Evolutionary conservation across 2,888 invertebrate genomes (phyloP), one percentile per base, ranked within the genome.

Genomic region (Pammene aurita): DNA sequence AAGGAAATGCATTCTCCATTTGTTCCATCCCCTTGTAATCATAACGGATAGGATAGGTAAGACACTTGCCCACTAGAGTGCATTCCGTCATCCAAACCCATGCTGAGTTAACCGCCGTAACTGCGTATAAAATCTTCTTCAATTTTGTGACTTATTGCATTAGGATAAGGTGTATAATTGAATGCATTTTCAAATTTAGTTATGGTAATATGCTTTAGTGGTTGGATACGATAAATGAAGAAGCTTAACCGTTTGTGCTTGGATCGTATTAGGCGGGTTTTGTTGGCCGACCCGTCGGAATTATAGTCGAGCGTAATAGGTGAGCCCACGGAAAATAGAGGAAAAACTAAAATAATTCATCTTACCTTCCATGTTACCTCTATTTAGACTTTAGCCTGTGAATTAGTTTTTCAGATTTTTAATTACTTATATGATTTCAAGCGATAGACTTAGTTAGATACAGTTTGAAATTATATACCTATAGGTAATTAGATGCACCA

Each of bases 31-130:
- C 52, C 48, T 48, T 56, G 16, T 50, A 46, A 62, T 67, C 61
- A 67, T 67, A 55, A 62, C 42, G 54, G 58, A 58, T 64, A 64
- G 68, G 50, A 46, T 42, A 48, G 54, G 50, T 57, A 46, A 26
- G 67, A 16, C 38, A 16, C 18, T 57, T 11, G 42, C 62, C 56
- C 42, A 26, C 57, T 77, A 72, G 65, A 85, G 86, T 86, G 85
- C 85, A 86, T 79, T 84, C 73, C 78, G 79, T 80, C 80, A 76
- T 84, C 80, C 26, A 62, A n/a, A 7, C 50, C n/a, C 34, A 7
- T 7, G 13, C 34, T 54, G 2, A 54, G n/a, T n/a, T n/a, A 54
- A 34, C 26, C 26, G 16, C n/a, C 34, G n/a, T 54, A 54, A 34
- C n/a, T 52, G 2, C 34, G 2, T 54, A 34, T n/a, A 54, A 34